Conservation (phyloP, 2,113 vertebrate species). For the Myxocyprinus asiaticus region DNA sequence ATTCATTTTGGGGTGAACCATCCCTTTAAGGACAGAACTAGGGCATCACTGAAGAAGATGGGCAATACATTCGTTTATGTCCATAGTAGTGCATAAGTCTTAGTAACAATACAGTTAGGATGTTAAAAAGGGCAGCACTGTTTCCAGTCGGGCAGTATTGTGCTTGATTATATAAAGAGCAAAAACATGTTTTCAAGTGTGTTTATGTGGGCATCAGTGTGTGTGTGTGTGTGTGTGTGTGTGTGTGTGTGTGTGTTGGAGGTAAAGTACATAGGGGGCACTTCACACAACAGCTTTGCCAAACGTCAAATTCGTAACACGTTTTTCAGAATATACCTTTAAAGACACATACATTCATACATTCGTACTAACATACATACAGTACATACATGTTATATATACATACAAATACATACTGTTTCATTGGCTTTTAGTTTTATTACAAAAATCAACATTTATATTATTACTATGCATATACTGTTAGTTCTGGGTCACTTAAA, state of each 20-base stretch:
- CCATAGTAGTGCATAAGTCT: slow-evolving; percentile 57
- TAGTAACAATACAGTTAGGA: slow-evolving; percentile 45
- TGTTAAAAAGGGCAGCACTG: slow-evolving; percentile 52
- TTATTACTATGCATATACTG: slow-evolving; percentile 72
- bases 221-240: slow-evolving; percentile 16
- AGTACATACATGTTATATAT: slow-evolving; percentile 64
- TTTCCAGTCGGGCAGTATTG: slow-evolving; percentile 57
- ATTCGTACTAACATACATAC: slow-evolving; percentile 67
- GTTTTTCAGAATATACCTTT: slow-evolving; percentile 68
- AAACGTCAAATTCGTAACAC: slow-evolving; percentile 51
- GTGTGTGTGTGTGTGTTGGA: slow-evolving; percentile 24
- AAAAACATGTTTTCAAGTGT: slow-evolving; percentile 27
- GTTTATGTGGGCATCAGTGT: slow-evolving; percentile 16
- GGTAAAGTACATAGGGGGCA: slow-evolving; percentile 48
- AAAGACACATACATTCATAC: slow-evolving; percentile 59
- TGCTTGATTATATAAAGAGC: slow-evolving; percentile 49
- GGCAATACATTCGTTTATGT: slow-evolving; percentile 56
- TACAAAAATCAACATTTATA: slow-evolving; percentile 69
- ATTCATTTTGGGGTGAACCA: no score
- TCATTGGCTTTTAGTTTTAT: slow-evolving; percentile 69
- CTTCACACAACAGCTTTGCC: slow-evolving; percentile 47
- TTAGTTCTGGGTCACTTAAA: slow-evolving; percentile 64
- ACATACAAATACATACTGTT: slow-evolving; percentile 69
- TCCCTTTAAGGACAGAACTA: background rate
- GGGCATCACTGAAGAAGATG: slow-evolving; percentile 22